Evolutionary conservation across 2,113 vertebrate genomes (phyloP).

Genomic region (Dipodomys merriami): DNA sequence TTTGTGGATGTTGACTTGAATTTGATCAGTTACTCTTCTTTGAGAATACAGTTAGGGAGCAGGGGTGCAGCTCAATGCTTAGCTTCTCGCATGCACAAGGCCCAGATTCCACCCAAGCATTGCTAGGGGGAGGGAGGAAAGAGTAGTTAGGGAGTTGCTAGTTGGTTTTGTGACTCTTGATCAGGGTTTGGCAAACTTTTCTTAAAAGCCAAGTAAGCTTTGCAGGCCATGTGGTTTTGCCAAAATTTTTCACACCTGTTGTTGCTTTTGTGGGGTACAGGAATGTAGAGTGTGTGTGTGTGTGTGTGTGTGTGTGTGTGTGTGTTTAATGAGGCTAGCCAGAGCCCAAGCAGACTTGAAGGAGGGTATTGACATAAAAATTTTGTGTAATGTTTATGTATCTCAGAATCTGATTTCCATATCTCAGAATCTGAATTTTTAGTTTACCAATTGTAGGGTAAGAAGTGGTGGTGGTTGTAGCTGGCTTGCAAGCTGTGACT

Average conservation of each 20-base stretch:
- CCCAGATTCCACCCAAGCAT: too few relatives aligned
- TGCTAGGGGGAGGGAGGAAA: neutral
- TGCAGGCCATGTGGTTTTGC: neutral
- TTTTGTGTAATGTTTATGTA: neutral
- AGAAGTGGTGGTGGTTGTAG: neutral
- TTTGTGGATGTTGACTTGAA: neutral
- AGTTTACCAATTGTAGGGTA: neutral
- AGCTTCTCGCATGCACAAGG: too few relatives aligned
- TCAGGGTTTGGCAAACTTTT: neutral
- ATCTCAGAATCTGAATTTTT: neutral
- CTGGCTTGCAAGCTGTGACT: neutral
- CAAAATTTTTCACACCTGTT: accelerated
- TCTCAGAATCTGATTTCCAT: neutral
- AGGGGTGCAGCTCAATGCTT: neutral
- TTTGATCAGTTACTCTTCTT: neutral
- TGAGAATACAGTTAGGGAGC: too few relatives aligned
- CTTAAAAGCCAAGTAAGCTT: neutral
- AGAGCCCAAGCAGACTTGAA: neutral
- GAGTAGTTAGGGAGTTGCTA: neutral
- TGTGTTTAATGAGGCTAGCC: accelerated
- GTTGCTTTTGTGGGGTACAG: too few relatives aligned
- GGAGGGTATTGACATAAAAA: neutral
- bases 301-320: too few relatives aligned
- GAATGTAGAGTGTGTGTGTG: too few relatives aligned
- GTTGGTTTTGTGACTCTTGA: neutral